Evolutionary conservation across 2,113 vertebrate genomes (phyloP), one percentile per base, ranked within the genome.

Genomic region (Tapirus terrestris): DNA sequence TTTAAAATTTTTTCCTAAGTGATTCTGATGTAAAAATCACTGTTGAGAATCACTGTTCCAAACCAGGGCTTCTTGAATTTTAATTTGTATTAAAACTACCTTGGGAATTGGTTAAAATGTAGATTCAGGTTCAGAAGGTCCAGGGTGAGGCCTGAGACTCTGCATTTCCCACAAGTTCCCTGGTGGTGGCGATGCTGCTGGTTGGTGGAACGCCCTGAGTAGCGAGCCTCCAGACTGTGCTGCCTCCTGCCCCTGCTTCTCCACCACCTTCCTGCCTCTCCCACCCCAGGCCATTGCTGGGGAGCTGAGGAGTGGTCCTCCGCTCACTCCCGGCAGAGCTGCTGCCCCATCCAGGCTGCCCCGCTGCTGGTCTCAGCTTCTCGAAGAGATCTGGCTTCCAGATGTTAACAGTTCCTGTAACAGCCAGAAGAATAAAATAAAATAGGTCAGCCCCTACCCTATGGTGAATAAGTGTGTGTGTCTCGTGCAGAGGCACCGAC

Each of bases 381-480:
- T 95, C 2, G 0, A 76, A 31, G 83, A 77, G 89, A 81, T 94
- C 96, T 96, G 97, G 89, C 60, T 58, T 96, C 95, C 97, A 97
- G 95, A 97, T 97, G 98, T 97, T 90, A 77, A 79, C 45, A 67
- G 51, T 51, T 96, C 25, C 73, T 92, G 72, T 91, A 91, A 90
- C 81, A 87, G 68, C 91, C 86, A 29, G 65, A 81, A 94, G 87
- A 94, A 63, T 25, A 51, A 72, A 88, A 73, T 39, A 36, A 85
- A 97, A 72, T 8, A 48, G 20, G 72, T 77, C 87, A 48, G 81
- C n/a, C 82, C 72, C 82, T 31, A 1, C 39, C 91, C 84, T 21
- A 0, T 5, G 33, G 31, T 51, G 83, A 73, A 17, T n/a, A 13
- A 63, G 53, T 5, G 0, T 33, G 63, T 16, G 14, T 60, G 9